A percentile compares a stretch with the other conserved stretches of the same genome.
These are phyloP conservation scores for Spheniscus humboldti DNA, from an alignment of 2,797 vertebrate genomes.

Conservation along the genomic window DNA sequence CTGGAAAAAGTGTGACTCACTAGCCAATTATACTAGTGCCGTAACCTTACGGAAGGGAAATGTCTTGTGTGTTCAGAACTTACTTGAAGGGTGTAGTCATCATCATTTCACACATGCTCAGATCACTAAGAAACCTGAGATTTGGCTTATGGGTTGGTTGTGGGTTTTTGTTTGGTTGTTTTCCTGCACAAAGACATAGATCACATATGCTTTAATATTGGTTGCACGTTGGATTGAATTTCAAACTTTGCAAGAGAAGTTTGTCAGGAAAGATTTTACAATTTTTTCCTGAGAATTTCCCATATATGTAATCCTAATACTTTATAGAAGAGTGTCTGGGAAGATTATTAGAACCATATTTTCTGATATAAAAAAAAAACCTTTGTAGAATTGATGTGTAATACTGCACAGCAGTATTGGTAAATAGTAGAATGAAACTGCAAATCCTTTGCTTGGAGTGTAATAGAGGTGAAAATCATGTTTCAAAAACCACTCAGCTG, in stretches of 20 bases:
- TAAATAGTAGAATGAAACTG: conserved; percentile 18
- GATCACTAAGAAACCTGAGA: background rate
- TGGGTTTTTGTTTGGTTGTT: background rate
- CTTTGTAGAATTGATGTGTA: background rate
- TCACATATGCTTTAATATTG: background rate
- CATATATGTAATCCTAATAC: background rate
- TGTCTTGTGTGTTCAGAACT: background rate
- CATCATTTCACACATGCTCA: background rate
- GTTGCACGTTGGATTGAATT: background rate
- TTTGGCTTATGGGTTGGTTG: background rate
- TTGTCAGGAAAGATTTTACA: background rate
- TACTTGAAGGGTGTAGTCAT: background rate
- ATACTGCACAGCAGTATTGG: background rate
- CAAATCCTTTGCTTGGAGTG: conserved; percentile 21
- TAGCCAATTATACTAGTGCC: background rate
- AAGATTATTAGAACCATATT: background rate
- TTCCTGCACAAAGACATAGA: background rate
- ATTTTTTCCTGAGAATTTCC: background rate
- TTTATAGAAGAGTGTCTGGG: background rate
- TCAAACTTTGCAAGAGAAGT: background rate
- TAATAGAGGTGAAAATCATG: conserved; percentile 2
- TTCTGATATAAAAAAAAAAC: background rate
- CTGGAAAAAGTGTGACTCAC: background rate
- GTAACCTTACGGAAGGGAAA: background rate
- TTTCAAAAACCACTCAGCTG: background rate